Base-by-base conservation (phyloP, 2,888 invertebrate species). In the Calliphora vomitoria region DNA sequence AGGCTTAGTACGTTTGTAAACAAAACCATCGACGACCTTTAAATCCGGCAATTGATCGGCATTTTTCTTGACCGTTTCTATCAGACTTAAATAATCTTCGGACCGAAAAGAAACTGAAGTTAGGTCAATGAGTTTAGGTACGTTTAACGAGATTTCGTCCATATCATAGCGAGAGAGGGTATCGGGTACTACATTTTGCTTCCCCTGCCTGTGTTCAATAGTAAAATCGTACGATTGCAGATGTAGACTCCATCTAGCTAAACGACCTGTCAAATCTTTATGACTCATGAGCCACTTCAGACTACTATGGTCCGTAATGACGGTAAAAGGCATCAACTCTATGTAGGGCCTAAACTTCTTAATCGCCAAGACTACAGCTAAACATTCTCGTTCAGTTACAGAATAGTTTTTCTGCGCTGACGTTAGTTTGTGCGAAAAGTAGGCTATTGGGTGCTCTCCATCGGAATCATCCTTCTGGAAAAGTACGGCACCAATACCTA, bases 301-400 rank as follows among this genome's bases (percentile, higher is more conserved):
- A 6, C 90, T 90, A 10, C 89, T 86, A 53, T 91, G 90, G 82
- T 92, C 91, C 0, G 91, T 90, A 11, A 89, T 78, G 4, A 88
- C 64, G 6, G 81, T 79, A 6, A 72, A 72, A 8, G 55, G 55
- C 38, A 72, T 72, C 35, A 72, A 10, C n/a, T 79, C 74, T 31
- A 47, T 35, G 47, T 44, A 74, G 1, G 58, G 13, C 15, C 66
- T 53, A 53, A 74, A 82, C n/a, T 64, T 50, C 53, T 74, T 74
- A 15, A 74, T 41, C 4, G 66, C 66, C 66, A 55, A 8, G 3
- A 55, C 55, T 18, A 55, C 55, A 10, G 55, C 55, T 18, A 55
- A 55, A 8, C 55, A 55, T 18, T 55, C 55, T n/a, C n/a, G 15
- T n/a, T 50, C 50, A n/a, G 50, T 50, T 5, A 50, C 50, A 5